Conservation (phyloP, 2,797 vertebrate species). For the Odontamblyopus rebecca region DNA sequence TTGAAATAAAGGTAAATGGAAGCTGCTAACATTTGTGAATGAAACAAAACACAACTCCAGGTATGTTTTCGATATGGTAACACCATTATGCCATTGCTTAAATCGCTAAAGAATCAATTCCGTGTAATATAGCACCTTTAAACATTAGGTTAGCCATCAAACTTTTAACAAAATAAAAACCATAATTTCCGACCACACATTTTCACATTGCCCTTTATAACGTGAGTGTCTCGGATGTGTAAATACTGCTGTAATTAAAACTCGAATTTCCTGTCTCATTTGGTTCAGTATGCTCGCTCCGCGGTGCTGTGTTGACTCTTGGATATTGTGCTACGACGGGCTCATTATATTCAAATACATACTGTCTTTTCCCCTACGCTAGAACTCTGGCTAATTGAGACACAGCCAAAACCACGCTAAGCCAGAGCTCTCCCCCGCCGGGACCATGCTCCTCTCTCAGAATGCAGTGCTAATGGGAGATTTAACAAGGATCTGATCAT, state of each 20-base stretch:
- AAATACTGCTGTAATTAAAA: conserved; percentile 18
- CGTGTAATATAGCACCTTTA: not conserved
- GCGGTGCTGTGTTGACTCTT: conserved; percentile 27
- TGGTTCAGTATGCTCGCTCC: conserved; percentile 12
- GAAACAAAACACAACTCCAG: too few species aligned
- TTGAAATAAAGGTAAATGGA: too few species aligned
- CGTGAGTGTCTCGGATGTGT: conserved; percentile 2
- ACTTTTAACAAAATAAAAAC: not conserved
- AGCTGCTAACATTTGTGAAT: too few species aligned
- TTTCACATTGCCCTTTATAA: not conserved
- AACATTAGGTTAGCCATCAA: not conserved
- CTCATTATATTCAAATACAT: conserved; percentile 53
- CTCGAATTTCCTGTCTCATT: conserved; percentile 4
- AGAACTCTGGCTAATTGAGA: conserved; percentile 52
- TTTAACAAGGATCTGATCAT: conserved; percentile 10
- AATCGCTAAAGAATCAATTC: not conserved
- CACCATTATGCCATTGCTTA: too few species aligned
- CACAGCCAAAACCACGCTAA: conserved; percentile 31
- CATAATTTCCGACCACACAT: too few species aligned
- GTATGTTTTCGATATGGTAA: too few species aligned
- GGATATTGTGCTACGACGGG: conserved; percentile 9
- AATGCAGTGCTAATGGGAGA: not conserved
- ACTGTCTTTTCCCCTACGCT: conserved; percentile 21
- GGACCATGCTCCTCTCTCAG: conserved; percentile 25
- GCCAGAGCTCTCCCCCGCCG: conserved; percentile 38